Evolutionary conservation across 2,113 vertebrate genomes (phyloP).

Genomic region (Amphiprion percula): DNA sequence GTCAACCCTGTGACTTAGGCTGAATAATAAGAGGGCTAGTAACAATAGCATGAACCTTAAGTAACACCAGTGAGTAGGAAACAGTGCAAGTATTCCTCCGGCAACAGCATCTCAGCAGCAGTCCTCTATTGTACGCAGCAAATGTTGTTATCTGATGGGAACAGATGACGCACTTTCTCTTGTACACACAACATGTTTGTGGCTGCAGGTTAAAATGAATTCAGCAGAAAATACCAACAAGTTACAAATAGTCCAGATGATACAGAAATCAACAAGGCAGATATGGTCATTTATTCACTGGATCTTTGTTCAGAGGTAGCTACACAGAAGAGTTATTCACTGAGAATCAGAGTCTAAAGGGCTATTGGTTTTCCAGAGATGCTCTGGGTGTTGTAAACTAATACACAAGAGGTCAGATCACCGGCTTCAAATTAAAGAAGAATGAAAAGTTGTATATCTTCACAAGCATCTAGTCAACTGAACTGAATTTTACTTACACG

Average conservation of each 20-base stretch:
- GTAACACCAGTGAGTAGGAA: slow-evolving; percentile 28
- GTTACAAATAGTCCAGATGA: slow-evolving; percentile 36
- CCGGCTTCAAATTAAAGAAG: background rate
- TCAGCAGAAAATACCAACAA: slow-evolving; percentile 12
- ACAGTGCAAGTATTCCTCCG: background rate
- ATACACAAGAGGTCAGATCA: slow-evolving; percentile 2
- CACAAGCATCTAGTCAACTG: background rate
- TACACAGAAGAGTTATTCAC: background rate
- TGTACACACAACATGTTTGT: slow-evolving; percentile 18
- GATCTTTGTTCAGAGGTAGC: background rate
- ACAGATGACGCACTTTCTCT: slow-evolving; percentile 30
- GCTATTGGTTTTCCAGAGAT: background rate
- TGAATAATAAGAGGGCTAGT: slow-evolving; percentile 66
- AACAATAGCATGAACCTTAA: slow-evolving; percentile 30
- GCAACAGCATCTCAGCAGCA: slow-evolving; percentile 13
- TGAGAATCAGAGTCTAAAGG: background rate
- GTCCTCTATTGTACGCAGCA: slow-evolving; percentile 11
- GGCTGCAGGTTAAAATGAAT: slow-evolving; percentile 32
- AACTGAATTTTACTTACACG: slow-evolving; percentile 1
- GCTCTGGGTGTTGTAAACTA: slow-evolving; percentile 1
- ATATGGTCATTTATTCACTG: background rate
- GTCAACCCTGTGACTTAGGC: slow-evolving; percentile 63
- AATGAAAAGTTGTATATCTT: background rate
- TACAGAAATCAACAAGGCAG: slow-evolving; percentile 25
- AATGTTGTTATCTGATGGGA: slow-evolving; percentile 30